Evolutionary conservation across 2,113 vertebrate species (phyloP).

Genomic region (Falco punctatus): DNA sequence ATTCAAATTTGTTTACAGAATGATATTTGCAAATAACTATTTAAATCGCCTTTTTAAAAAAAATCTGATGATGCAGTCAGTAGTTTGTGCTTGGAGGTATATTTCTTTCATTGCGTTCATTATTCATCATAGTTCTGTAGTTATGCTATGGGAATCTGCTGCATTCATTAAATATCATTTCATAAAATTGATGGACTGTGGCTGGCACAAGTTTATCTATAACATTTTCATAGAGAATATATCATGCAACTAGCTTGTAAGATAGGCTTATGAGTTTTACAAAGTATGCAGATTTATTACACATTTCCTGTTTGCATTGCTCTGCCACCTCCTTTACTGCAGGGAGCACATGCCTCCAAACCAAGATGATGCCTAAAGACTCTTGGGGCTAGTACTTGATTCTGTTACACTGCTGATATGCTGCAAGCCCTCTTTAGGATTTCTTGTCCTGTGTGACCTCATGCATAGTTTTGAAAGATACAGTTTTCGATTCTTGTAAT

Average conservation of each 20-base stretch:
- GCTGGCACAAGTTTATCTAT: conserved; percentile 31
- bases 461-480: background rate
- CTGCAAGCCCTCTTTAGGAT: background rate
- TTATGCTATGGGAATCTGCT: conserved; percentile 46
- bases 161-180: conserved; percentile 68
- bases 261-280: conserved; percentile 24
- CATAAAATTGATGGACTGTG: conserved; percentile 57
- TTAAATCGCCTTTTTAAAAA: conserved; percentile 33
- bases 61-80: conserved; percentile 21
- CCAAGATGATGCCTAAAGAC: background rate
- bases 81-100: conserved; percentile 38
- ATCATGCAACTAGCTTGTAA: conserved; percentile 11
- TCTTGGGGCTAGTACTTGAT: background rate
- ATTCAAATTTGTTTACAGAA: conserved; percentile 70
- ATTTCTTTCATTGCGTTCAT: conserved; percentile 62
- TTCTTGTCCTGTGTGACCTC: background rate
- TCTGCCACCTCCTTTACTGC: background rate
- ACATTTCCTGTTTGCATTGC: background rate
- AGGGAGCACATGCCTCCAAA: background rate
- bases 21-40: conserved; percentile 58
- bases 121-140: conserved; percentile 47
- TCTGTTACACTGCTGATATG: background rate
- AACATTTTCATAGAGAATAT: conserved; percentile 40
- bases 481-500: background rate
- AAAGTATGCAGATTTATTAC: conserved; percentile 3